These are phyloP conservation scores for Spheniscus mendiculus DNA, from an alignment of 2,113 vertebrate genomes.

Conservation along the genomic window DNA sequence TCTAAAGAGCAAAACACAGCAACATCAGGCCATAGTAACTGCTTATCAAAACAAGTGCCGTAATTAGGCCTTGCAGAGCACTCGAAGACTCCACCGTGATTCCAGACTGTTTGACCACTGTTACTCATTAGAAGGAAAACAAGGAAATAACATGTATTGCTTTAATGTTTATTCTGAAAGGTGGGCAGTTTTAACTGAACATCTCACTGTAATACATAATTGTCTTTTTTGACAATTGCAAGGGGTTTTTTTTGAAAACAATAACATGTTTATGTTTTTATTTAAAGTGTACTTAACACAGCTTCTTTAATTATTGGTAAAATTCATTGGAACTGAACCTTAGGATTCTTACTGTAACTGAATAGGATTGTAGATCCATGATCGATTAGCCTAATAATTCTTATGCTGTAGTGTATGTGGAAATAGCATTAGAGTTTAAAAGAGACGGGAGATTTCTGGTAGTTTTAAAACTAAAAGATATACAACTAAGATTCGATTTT, in stretches of 20 bases:
- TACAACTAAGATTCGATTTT: neutral
- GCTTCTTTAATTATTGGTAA: neutral
- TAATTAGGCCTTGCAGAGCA: constrained; percentile 1
- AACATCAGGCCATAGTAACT: neutral
- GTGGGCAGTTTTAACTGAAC: neutral
- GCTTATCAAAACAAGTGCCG: neutral
- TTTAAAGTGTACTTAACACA: neutral
- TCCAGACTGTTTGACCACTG: neutral
- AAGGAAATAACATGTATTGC: neutral
- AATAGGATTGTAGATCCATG: neutral
- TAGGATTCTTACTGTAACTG: neutral
- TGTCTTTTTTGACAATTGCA: neutral
- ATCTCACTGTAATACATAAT: neutral
- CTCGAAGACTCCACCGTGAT: neutral
- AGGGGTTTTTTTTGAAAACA: neutral
- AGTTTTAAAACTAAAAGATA: neutral
- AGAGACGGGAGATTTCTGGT: neutral
- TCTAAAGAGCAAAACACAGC: constrained; percentile 13
- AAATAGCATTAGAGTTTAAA: neutral
- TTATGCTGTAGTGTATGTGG: neutral
- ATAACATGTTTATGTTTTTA: neutral
- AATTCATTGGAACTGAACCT: neutral
- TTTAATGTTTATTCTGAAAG: neutral
- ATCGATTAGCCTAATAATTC: neutral
- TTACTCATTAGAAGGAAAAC: neutral